Evolutionary conservation across 2,888 invertebrate species (phyloP).

Genomic region (Saturnia japonica): DNA sequence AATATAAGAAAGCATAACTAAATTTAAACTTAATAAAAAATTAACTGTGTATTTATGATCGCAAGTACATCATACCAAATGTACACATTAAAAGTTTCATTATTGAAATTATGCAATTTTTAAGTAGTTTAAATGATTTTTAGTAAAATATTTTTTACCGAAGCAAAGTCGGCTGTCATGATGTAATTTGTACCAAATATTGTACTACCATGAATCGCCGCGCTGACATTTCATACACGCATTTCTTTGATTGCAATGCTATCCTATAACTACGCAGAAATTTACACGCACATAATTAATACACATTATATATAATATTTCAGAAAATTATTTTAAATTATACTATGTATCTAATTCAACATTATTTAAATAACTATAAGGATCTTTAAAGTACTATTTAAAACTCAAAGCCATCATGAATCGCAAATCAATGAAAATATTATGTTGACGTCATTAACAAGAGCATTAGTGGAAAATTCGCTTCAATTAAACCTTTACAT

Average conservation of each 20-base stretch:
- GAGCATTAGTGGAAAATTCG: not conserved
- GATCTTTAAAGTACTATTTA: not conserved
- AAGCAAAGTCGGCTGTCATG: not conserved
- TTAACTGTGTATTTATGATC: conserved; percentile 1
- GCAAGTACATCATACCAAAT: not conserved
- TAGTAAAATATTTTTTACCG: not conserved
- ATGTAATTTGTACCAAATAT: not conserved
- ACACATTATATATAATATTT: not conserved
- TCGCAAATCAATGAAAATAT: not conserved
- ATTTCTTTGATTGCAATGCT: conserved; percentile 5
- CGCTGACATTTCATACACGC: not conserved
- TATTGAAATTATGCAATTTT: not conserved
- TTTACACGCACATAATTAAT: not conserved
- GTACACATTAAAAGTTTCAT: not conserved
- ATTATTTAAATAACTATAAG: not conserved
- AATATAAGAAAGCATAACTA: not conserved
- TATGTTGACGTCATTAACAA: not conserved
- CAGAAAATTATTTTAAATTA: not conserved
- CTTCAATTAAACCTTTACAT: not conserved
- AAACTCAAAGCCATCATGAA: not conserved
- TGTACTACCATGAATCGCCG: not conserved
- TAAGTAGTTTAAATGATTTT: not conserved
- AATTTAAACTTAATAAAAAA: not conserved
- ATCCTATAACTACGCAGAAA: conserved; percentile 4
- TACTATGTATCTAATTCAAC: not conserved